Evolutionary conservation across 2,888 invertebrate species (phyloP).

Genomic region (Acronicta psi): DNA sequence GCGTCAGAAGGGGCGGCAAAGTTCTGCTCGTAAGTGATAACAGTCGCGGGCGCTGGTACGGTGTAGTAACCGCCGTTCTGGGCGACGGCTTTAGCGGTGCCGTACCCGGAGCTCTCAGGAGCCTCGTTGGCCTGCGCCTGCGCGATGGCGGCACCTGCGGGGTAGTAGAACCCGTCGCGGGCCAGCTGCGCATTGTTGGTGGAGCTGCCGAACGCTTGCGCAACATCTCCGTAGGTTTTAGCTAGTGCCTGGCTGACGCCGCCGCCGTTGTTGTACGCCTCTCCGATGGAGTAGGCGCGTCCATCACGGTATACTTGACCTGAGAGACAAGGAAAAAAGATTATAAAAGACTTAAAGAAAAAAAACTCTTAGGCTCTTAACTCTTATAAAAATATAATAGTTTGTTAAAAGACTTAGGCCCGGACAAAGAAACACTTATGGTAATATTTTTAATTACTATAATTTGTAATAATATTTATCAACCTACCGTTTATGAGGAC

Average conservation of each 20-base stretch:
- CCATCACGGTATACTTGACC: slow-evolving; percentile 76
- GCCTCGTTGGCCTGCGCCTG: slow-evolving; percentile 53
- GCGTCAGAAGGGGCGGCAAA: slow-evolving; percentile 67
- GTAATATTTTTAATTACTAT: too few relatives aligned
- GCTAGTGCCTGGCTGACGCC: slow-evolving; percentile 71
- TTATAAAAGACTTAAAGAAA: neutral
- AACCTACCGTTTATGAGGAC: slow-evolving; percentile 78
- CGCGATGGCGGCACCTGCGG: slow-evolving; percentile 68
- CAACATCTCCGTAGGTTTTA: slow-evolving; percentile 62
- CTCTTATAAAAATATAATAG: too few relatives aligned
- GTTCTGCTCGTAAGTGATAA: slow-evolving; percentile 79
- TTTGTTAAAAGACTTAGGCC: too few relatives aligned
- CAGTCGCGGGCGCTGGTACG: slow-evolving; percentile 73
- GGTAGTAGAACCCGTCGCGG: slow-evolving; percentile 67
- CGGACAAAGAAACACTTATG: too few relatives aligned
- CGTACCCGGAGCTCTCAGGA: slow-evolving; percentile 43
- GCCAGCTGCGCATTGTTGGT: slow-evolving; percentile 51
- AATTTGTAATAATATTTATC: neutral
- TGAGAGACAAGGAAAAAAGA: slow-evolving; percentile 45
- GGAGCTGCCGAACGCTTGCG: slow-evolving; percentile 51
- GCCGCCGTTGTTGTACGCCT: slow-evolving; percentile 70
- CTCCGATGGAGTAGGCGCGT: slow-evolving; percentile 73
- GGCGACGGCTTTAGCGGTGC: slow-evolving; percentile 54
- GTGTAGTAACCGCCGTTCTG: slow-evolving; percentile 68
- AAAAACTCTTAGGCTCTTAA: too few relatives aligned